These are phyloP conservation scores for Pammene fasciana DNA, from an alignment of 2,888 invertebrate species.

Conservation along the genomic window DNA sequence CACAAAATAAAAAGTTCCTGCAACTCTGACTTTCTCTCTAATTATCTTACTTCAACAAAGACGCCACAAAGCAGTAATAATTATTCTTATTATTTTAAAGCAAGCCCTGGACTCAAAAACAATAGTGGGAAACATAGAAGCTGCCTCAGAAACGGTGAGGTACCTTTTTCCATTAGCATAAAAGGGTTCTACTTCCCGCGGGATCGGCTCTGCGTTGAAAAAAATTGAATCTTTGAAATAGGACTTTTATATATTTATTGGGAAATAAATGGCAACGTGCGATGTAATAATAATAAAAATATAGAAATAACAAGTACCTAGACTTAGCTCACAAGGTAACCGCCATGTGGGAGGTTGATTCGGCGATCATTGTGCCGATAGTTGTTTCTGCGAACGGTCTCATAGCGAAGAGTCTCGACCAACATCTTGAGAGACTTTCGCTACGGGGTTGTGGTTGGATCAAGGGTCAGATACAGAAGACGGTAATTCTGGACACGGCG, in stretches of 20 bases:
- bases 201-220: slow-evolving; percentile 31
- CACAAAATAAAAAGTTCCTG: too few relatives aligned
- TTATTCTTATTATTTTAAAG: slow-evolving; percentile 17
- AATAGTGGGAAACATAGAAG: slow-evolving; percentile 31
- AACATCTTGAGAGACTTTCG: too few relatives aligned
- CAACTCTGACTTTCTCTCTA: neutral
- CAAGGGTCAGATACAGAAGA: too few relatives aligned
- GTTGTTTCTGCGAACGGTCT: too few relatives aligned
- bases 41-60: slow-evolving; percentile 16
- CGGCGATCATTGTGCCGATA: too few relatives aligned
- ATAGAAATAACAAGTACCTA: too few relatives aligned
- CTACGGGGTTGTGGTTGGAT: too few relatives aligned
- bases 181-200: slow-evolving; percentile 39
- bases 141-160: slow-evolving; percentile 14
- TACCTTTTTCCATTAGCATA: slow-evolving; percentile 42
- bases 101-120: slow-evolving; percentile 29
- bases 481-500: too few relatives aligned
- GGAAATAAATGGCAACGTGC: slow-evolving; percentile 13
- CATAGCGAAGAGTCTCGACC: too few relatives aligned
- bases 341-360: too few relatives aligned
- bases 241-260: slow-evolving; percentile 27
- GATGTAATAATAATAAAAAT: too few relatives aligned
- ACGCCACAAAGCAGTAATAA: slow-evolving; percentile 14
- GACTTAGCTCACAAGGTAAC: too few relatives aligned
- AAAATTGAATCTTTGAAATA: slow-evolving; percentile 39